phyloP scores from a whole-genome alignment of 1,140 invertebrate genomes.

The Zaprionus ghesquierei region DNA sequence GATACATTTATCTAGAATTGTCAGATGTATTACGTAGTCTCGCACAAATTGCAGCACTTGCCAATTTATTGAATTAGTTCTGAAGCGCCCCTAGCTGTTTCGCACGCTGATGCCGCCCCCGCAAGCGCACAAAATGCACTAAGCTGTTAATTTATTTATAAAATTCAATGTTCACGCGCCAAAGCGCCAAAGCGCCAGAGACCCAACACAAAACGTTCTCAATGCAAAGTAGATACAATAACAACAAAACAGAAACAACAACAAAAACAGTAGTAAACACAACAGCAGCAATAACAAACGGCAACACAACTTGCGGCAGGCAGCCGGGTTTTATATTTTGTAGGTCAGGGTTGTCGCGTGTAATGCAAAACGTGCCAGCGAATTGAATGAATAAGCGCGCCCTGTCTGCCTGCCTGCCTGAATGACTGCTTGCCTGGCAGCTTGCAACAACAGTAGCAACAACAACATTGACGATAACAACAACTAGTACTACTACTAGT shows the following conservation, averaged over 20 bases:
- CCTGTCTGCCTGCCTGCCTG: conserved; percentile 31
- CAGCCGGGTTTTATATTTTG: conserved; percentile 61
- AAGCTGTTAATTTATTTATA: conserved; percentile 73
- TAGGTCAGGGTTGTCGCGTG: conserved; percentile 78
- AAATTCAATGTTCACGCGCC: conserved; percentile 68
- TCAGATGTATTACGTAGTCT: too few relatives aligned
- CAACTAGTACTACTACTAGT: neutral
- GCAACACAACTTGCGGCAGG: conserved; percentile 32
- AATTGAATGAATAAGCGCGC: conserved; percentile 74
- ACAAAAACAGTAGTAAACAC: neutral
- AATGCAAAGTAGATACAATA: conserved; percentile 46
- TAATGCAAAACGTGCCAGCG: conserved; percentile 75
- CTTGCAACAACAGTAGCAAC: conserved; percentile 46
- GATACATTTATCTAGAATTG: too few relatives aligned
- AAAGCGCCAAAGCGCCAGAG: conserved; percentile 36
- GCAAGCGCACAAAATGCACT: conserved; percentile 11
- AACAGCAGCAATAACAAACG: conserved; percentile 10
- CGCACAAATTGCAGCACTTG: neutral
- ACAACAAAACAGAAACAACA: conserved; percentile 12
- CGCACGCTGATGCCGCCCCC: neutral
- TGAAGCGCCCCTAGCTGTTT: neutral
- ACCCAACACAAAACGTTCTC: conserved; percentile 48
- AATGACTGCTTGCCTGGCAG: conserved; percentile 39
- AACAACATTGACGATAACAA: conserved; percentile 4
- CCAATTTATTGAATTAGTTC: neutral